A percentile compares a stretch with the other conserved stretches of the same genome.
Conservation (phyloP, 92 coral and sea anemone genomes). For the Zoanthus gigantus region DNA sequence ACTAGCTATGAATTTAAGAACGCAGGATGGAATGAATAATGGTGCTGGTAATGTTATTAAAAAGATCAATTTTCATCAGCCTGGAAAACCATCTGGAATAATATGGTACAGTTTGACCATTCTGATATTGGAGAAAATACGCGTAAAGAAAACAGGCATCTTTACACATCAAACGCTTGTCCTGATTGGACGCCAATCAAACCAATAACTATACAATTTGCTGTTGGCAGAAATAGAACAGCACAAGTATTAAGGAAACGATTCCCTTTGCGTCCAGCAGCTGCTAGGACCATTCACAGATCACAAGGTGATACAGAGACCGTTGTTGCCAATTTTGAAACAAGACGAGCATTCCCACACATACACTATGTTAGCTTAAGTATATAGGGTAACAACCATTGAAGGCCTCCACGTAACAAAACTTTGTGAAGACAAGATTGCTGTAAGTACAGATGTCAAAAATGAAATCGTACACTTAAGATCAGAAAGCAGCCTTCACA, state of each 20-base stretch:
- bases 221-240: background rate
- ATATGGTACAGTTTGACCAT: too few species aligned
- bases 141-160: background rate
- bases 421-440: too few species aligned
- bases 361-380: conserved; percentile 75
- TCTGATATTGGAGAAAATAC: background rate
- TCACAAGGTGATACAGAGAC: conserved; percentile 77
- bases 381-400: conserved; percentile 58
- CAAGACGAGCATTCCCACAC: conserved; percentile 63
- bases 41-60: background rate
- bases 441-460: too few species aligned
- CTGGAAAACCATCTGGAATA: too few species aligned
- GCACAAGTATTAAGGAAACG: background rate
- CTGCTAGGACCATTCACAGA: conserved; percentile 76
- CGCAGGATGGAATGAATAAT: background rate
- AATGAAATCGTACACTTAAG: too few species aligned
- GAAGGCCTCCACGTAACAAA: conserved; percentile 20
- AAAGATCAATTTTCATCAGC: background rate
- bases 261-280: conserved; percentile 59
- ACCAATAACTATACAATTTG: background rate
- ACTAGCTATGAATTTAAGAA: background rate
- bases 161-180: background rate
- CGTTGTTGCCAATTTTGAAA: conserved; percentile 66
- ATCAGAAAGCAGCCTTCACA: too few species aligned
- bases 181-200: background rate